Evolutionary conservation across 2,113 vertebrate genomes (phyloP).

Genomic region (Arothron firmamentum): DNA sequence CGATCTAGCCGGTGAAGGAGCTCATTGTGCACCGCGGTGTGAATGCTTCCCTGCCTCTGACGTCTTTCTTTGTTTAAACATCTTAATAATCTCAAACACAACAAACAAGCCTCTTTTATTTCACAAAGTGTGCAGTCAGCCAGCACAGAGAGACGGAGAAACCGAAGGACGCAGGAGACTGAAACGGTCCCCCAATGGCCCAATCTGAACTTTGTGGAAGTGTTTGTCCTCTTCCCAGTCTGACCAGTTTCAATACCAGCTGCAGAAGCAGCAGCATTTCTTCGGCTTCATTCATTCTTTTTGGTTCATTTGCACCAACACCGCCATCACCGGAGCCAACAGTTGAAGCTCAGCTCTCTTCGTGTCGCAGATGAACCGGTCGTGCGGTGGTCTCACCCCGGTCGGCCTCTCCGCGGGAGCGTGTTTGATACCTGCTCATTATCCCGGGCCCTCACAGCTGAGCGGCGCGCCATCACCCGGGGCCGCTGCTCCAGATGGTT

Average conservation of each 20-base stretch:
- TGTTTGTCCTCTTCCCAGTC: no score
- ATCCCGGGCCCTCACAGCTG: constrained; percentile 65
- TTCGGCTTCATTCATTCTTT: no score
- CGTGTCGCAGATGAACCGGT: constrained; percentile 15
- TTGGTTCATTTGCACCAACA: no score
- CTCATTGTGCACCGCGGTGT: constrained; percentile 44
- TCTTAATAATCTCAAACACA: constrained; percentile 3
- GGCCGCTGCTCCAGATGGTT: constrained; percentile 79
- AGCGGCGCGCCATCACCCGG: constrained; percentile 63
- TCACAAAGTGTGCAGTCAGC: no score
- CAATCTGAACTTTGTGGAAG: no score
- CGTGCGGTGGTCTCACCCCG: constrained; percentile 42
- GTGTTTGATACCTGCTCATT: constrained; percentile 75
- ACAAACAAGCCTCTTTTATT: not conserved
- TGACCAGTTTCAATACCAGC: no score
- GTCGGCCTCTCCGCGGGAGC: constrained; percentile 44
- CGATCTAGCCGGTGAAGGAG: constrained; percentile 60
- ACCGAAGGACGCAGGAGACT: no score
- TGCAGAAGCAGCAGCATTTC: no score
- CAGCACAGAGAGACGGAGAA: no score
- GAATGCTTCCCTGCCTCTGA: not conserved
- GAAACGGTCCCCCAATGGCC: no score
- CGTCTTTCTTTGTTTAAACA: not conserved
- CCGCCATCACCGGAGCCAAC: no score
- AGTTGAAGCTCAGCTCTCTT: not conserved